A percentile compares a stretch with the other conserved stretches of the same genome.
These are phyloP conservation scores for Leptogaster cylindrica DNA, from an alignment of 2,888 invertebrate species.

Conservation along the genomic window DNA sequence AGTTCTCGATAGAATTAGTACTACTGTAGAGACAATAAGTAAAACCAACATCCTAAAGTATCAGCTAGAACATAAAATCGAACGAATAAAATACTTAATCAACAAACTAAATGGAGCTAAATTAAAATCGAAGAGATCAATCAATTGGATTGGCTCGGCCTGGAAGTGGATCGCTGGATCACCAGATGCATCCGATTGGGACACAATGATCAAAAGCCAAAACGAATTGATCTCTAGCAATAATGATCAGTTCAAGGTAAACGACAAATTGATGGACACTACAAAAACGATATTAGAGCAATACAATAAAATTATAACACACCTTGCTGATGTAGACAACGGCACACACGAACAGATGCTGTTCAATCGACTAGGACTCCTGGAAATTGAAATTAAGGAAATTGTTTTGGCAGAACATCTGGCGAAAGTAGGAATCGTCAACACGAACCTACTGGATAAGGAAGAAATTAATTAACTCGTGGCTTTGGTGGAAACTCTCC, in stretches of 20 bases:
- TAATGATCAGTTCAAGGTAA: constrained; percentile 35
- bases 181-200: constrained; percentile 33
- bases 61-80: constrained; percentile 25
- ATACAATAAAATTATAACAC: neutral
- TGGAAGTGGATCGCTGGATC: constrained; percentile 36
- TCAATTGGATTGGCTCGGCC: constrained; percentile 39
- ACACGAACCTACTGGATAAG: too few species aligned
- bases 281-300: neutral
- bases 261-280: constrained; percentile 11
- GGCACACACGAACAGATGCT: too few species aligned
- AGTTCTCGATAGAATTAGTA: neutral
- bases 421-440: too few species aligned
- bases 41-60: constrained; percentile 7
- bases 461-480: too few species aligned
- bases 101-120: constrained; percentile 4
- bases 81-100: constrained; percentile 18
- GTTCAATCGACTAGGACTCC: too few species aligned
- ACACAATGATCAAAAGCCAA: constrained; percentile 13
- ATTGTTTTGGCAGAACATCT: too few species aligned
- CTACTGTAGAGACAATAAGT: neutral
- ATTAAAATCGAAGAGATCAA: constrained; percentile 11
- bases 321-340: too few species aligned
- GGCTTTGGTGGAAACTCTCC: constrained; percentile 19
- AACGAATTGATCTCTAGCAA: constrained; percentile 14
- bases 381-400: too few species aligned